phyloP scores from a whole-genome alignment of 2,113 vertebrate genomes.

The Orientallactaga bullata region DNA sequence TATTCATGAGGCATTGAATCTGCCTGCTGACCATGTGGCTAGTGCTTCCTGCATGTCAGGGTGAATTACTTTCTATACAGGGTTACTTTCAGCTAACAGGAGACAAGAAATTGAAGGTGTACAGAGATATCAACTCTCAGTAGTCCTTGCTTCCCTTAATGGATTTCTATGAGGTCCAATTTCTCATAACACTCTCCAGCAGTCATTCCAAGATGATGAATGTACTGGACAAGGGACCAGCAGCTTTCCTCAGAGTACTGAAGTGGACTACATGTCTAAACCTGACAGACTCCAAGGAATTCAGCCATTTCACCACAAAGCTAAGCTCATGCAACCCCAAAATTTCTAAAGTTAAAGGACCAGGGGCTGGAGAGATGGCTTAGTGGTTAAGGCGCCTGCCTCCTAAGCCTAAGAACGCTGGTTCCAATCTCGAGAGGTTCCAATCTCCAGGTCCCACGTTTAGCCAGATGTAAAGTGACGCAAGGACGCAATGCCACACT shows the following conservation, averaged over 20 bases:
- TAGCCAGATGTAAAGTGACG: too few relatives aligned
- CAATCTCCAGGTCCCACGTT: too few relatives aligned
- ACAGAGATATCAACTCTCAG: neutral
- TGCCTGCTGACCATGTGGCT: neutral
- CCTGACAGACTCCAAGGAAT: neutral
- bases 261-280: neutral
- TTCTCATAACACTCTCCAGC: slow-evolving; percentile 12
- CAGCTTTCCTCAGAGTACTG: neutral
- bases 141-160: neutral
- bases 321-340: neutral
- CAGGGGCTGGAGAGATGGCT: too few relatives aligned
- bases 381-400: too few relatives aligned
- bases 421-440: too few relatives aligned
- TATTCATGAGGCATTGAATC: neutral
- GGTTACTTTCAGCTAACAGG: neutral
- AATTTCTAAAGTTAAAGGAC: neutral
- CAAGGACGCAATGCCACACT: too few relatives aligned
- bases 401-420: too few relatives aligned
- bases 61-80: neutral
- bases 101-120: neutral
- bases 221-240: neutral
- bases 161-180: neutral
- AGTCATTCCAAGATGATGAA: slow-evolving; percentile 7
- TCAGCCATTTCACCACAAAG: neutral
- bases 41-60: neutral